A percentile compares a stretch with the other conserved stretches of the same genome.
Conservation (phyloP, 2,113 vertebrate species). For the Irena cyanogastra region DNA sequence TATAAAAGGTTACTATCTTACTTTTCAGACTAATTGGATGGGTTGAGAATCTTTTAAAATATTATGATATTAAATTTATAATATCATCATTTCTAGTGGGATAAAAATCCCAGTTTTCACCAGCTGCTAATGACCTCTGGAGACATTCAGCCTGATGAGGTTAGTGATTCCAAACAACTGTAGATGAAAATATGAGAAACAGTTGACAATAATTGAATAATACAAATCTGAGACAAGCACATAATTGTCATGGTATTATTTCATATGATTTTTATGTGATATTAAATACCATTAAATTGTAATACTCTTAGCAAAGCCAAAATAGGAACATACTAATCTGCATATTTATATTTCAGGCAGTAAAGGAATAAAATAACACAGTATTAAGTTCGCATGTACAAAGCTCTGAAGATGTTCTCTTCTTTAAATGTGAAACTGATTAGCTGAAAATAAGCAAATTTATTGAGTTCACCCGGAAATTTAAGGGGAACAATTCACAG, state of each 20-base stretch:
- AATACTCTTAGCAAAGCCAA: neutral
- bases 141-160: neutral
- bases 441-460: neutral
- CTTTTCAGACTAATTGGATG: neutral
- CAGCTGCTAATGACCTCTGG: neutral
- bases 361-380: neutral
- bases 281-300: neutral
- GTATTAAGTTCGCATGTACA: neutral
- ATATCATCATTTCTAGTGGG: constrained; percentile 9
- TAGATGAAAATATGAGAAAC: constrained; percentile 13
- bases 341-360: neutral
- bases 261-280: constrained; percentile 11
- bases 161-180: constrained; percentile 38
- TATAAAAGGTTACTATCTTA: neutral
- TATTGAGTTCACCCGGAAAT: neutral
- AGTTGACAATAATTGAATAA: constrained; percentile 18
- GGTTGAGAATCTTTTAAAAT: neutral
- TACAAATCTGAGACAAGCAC: constrained; percentile 23
- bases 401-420: neutral
- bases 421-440: neutral
- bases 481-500: neutral
- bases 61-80: constrained; percentile 22
- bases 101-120: constrained; percentile 3
- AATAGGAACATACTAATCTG: neutral
- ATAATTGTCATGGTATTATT: neutral